Evolutionary conservation across 2,888 invertebrate genomes (phyloP).

Genomic region (Cephus spinipes): DNA sequence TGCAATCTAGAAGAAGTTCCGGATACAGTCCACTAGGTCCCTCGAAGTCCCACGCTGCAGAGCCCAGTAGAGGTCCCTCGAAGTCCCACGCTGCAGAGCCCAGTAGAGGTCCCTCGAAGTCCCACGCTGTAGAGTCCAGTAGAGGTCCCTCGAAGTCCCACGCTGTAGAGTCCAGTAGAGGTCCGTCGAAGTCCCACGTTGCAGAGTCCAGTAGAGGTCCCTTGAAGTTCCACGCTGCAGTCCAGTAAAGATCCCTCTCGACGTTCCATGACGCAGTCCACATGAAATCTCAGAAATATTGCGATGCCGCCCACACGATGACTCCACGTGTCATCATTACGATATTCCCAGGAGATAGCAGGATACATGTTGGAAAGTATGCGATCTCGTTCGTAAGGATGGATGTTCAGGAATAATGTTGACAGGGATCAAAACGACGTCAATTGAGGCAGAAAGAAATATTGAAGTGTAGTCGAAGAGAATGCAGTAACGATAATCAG

Average conservation of each 20-base stretch:
- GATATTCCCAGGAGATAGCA: background rate
- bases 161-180: background rate
- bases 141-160: background rate
- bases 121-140: slow-evolving; percentile 1
- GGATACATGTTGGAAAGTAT: background rate
- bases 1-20: slow-evolving; percentile 12
- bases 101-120: background rate
- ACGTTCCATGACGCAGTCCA: background rate
- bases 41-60: background rate
- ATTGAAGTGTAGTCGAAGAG: background rate
- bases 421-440: background rate
- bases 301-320: background rate
- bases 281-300: background rate
- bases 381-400: background rate
- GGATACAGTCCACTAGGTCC: background rate
- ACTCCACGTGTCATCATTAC: background rate
- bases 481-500: background rate
- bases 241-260: slow-evolving; percentile 29
- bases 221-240: background rate
- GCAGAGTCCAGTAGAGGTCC: background rate
- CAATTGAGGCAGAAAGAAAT: background rate
- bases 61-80: background rate
- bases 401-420: background rate
- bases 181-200: background rate
- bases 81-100: slow-evolving; percentile 8